phyloP scores from a whole-genome alignment of 1,140 invertebrate genomes.

The Ganaspis sp. region DNA sequence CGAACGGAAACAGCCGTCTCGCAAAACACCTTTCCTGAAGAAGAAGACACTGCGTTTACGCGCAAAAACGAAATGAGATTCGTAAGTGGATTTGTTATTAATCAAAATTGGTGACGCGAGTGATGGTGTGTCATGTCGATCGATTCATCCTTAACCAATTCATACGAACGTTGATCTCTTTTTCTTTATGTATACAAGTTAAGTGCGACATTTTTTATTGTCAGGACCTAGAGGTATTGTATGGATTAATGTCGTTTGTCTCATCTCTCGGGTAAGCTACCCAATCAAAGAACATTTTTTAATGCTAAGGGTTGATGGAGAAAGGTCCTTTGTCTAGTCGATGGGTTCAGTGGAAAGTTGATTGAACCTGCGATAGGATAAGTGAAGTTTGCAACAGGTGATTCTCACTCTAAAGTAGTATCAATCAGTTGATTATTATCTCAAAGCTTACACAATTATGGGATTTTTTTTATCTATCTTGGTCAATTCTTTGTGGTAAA shows the following conservation, averaged over 20 bases:
- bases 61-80: slow-evolving; percentile 50
- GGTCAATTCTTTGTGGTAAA: too few species aligned
- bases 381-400: too few species aligned
- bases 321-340: too few species aligned
- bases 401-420: too few species aligned
- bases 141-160: neutral
- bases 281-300: neutral
- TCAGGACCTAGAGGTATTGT: neutral
- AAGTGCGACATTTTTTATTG: neutral
- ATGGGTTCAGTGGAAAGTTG: too few species aligned
- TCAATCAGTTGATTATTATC: too few species aligned
- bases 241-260: slow-evolving; percentile 4
- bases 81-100: slow-evolving; percentile 50
- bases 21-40: neutral
- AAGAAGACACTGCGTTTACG: slow-evolving; percentile 24
- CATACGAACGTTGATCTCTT: neutral
- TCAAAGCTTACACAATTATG: too few species aligned
- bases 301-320: neutral
- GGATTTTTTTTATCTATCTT: too few species aligned
- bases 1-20: slow-evolving; percentile 32
- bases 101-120: slow-evolving; percentile 3
- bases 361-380: too few species aligned
- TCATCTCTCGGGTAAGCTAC: slow-evolving; percentile 3
- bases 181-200: neutral
- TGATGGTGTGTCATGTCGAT: neutral